phyloP scores from a whole-genome alignment of 2,113 vertebrate species.

The Cebidichthys violaceus region DNA sequence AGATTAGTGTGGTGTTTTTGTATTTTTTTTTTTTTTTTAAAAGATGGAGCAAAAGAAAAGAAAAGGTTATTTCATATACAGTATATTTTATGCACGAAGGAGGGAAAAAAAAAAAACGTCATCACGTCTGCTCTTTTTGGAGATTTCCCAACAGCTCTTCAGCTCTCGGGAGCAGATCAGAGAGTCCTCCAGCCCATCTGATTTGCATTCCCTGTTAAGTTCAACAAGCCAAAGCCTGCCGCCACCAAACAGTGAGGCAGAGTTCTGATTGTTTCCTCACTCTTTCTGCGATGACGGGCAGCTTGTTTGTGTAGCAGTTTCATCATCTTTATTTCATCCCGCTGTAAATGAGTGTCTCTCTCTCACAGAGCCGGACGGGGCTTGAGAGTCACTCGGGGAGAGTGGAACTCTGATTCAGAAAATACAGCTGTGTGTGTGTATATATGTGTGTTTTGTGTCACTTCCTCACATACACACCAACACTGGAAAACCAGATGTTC shows the following conservation, averaged over 20 bases:
- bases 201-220: constrained; percentile 59
- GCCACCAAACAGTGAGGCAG: constrained; percentile 5
- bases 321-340: constrained; percentile 49
- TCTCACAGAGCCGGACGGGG: constrained; percentile 28
- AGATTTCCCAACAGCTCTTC: constrained; percentile 45
- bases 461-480: constrained; percentile 48
- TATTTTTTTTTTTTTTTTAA: background rate
- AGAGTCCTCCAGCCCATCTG: constrained; percentile 35
- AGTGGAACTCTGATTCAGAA: constrained; percentile 51
- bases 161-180: constrained; percentile 38
- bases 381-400: constrained; percentile 49
- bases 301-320: constrained; percentile 51
- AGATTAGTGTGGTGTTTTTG: constrained; percentile 13
- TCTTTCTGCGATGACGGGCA: constrained; percentile 58
- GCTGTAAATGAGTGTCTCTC: too few relatives aligned
- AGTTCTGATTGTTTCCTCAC: constrained; percentile 46
- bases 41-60: background rate
- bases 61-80: background rate
- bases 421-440: constrained; percentile 68
- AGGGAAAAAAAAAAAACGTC: background rate
- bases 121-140: constrained; percentile 34
- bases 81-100: constrained; percentile 4
- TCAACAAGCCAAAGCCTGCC: constrained; percentile 43
- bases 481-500: constrained; percentile 61
- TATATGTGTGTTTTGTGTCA: constrained; percentile 46